Evolutionary conservation across 2,797 vertebrate species (phyloP).

Genomic region (Taenioides sp.): DNA sequence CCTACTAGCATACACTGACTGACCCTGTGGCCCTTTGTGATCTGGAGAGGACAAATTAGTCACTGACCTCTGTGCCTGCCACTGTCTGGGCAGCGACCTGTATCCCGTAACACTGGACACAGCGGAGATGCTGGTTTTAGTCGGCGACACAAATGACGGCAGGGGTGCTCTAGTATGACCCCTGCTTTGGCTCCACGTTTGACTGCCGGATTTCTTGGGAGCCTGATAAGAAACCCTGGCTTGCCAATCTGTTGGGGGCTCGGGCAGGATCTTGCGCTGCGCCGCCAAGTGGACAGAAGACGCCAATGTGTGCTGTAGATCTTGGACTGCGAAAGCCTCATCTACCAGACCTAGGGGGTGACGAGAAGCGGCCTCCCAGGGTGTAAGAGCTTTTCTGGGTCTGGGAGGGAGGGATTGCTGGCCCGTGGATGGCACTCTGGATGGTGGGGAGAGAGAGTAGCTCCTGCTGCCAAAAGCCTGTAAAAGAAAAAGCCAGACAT

Average conservation of each 20-base stretch:
- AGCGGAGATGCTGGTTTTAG: conserved; percentile 61
- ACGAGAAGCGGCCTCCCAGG: conserved; percentile 91
- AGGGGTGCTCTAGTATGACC: conserved; percentile 38
- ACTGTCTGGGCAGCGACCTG: conserved; percentile 75
- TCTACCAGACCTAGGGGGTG: conserved; percentile 90
- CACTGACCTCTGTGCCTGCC: conserved; percentile 76
- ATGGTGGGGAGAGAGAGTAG: conserved; percentile 84
- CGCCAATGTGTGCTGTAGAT: conserved; percentile 84
- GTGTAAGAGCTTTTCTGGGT: conserved; percentile 80
- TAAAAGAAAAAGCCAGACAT: conserved; percentile 62
- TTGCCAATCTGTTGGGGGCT: conserved; percentile 83
- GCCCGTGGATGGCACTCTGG: conserved; percentile 68
- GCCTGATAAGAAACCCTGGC: conserved; percentile 73
- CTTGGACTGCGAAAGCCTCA: conserved; percentile 85
- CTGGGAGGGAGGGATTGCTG: conserved; percentile 67
- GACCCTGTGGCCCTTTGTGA: conserved; percentile 63
- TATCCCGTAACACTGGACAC: conserved; percentile 61
- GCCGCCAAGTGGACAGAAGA: conserved; percentile 86
- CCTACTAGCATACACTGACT: conserved; percentile 72
- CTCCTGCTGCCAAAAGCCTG: conserved; percentile 75
- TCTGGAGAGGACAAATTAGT: conserved; percentile 76
- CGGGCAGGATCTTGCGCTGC: conserved; percentile 84
- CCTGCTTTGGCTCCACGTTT: conserved; percentile 53
- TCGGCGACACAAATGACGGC: conserved; percentile 54
- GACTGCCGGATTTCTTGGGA: conserved; percentile 48